Evolutionary conservation across 1,140 invertebrate genomes (phyloP).

Genomic region (Drosophila truncata): DNA sequence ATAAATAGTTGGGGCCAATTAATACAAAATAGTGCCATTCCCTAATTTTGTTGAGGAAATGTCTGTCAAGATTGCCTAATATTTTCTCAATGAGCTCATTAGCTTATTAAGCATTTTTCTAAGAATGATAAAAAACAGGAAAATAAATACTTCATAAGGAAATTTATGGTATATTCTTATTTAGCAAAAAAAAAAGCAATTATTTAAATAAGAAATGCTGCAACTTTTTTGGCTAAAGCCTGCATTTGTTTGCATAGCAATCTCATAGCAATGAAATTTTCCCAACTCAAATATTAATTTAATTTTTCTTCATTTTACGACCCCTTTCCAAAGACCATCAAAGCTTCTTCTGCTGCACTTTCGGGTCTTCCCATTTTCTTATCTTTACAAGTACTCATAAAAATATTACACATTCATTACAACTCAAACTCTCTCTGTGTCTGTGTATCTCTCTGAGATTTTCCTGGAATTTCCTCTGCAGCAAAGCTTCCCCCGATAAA

Average conservation of each 20-base stretch:
- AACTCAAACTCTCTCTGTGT: neutral
- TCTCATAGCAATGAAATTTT: neutral
- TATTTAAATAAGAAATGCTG: too few species aligned
- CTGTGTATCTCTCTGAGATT: neutral
- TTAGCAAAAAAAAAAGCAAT: neutral
- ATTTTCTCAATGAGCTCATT: neutral
- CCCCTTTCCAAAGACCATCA: neutral
- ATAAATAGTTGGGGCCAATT: neutral
- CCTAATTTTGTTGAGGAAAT: neutral
- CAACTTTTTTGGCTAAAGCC: too few species aligned
- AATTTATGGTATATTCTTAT: neutral
- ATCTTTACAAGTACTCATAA: slow-evolving; percentile 34
- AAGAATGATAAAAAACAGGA: neutral
- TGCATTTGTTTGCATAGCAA: neutral
- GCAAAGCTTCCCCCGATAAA: slow-evolving; percentile 1
- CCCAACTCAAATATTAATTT: neutral
- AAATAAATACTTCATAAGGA: neutral
- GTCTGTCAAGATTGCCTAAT: too few species aligned
- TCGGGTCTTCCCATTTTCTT: slow-evolving; percentile 13
- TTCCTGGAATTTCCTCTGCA: slow-evolving; percentile 1
- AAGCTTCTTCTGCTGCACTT: slow-evolving; percentile 26
- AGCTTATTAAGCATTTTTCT: neutral
- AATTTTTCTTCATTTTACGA: neutral
- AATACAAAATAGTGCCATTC: neutral
- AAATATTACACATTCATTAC: slow-evolving; percentile 41